phyloP scores from a whole-genome alignment of 37 sponge, comb jelly and placozoan species.

The Aplysina aerophoba region DNA sequence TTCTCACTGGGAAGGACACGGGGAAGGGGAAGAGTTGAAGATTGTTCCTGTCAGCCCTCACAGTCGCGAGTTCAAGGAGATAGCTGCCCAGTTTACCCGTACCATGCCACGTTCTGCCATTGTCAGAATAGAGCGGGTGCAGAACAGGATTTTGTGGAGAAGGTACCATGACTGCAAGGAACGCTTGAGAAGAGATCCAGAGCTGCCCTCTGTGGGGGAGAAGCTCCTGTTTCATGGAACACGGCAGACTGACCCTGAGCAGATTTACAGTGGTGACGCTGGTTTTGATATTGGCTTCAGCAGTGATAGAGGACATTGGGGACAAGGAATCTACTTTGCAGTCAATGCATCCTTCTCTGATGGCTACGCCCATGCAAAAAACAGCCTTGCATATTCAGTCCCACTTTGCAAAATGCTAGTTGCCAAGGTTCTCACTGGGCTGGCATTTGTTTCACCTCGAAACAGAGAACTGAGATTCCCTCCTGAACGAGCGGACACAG shows the following conservation, averaged over 20 bases:
- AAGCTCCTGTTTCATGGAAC: slow-evolving; percentile 69
- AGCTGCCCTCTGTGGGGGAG: slow-evolving; percentile 22
- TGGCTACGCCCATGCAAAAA: slow-evolving; percentile 40
- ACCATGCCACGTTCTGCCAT: slow-evolving; percentile 44
- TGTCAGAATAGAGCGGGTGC: slow-evolving; percentile 51
- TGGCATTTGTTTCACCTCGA: slow-evolving; percentile 2
- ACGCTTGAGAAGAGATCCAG: slow-evolving; percentile 2
- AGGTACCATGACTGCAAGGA: slow-evolving; percentile 39
- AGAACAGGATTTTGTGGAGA: slow-evolving; percentile 63
- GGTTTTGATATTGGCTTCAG: slow-evolving; percentile 68
- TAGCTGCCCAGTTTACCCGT: slow-evolving; percentile 15
- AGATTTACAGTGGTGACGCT: slow-evolving; percentile 53
- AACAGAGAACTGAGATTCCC: slow-evolving; percentile 35
- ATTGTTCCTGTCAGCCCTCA: slow-evolving; percentile 2
- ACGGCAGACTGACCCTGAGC: slow-evolving; percentile 35
- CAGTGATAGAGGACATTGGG: slow-evolving; percentile 67
- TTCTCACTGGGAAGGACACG: slow-evolving; percentile 47
- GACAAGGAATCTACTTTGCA: slow-evolving; percentile 78
- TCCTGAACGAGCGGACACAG: slow-evolving; percentile 1
- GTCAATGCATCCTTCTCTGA: slow-evolving; percentile 66
- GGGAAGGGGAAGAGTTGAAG: slow-evolving; percentile 13
- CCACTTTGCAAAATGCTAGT: slow-evolving; percentile 41
- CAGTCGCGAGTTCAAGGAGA: slow-evolving; percentile 33
- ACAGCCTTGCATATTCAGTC: not conserved
- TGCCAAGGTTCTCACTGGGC: slow-evolving; percentile 68